phyloP scores from a whole-genome alignment of 2,888 invertebrate genomes.

The Cosmopolites sordidus region DNA sequence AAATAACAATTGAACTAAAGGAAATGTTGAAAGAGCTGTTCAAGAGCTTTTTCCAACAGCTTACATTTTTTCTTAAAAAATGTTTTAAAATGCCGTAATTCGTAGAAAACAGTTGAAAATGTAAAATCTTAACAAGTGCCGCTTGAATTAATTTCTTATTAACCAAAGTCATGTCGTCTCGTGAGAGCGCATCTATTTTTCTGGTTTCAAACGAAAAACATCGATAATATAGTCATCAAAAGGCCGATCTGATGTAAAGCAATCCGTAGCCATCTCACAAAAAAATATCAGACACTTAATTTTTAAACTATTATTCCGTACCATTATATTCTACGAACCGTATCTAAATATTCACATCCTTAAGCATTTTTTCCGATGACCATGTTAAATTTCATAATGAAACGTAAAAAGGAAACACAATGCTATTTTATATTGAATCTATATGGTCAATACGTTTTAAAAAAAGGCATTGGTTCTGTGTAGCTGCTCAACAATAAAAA shows the following conservation, averaged over 20 bases:
- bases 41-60: too few species aligned
- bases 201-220: too few species aligned
- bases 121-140: too few species aligned
- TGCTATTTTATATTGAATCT: neutral
- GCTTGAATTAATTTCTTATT: too few species aligned
- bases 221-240: neutral
- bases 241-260: neutral
- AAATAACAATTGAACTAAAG: too few species aligned
- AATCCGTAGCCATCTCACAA: neutral
- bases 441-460: neutral
- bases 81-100: too few species aligned
- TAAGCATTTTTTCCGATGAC: conserved; percentile 4
- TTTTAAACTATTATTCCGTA: conserved; percentile 4
- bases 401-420: conserved; percentile 3
- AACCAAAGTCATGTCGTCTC: too few species aligned
- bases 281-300: neutral
- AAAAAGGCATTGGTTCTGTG: neutral
- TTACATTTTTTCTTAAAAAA: too few species aligned
- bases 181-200: too few species aligned
- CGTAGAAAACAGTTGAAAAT: too few species aligned
- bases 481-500: neutral
- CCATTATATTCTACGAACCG: neutral
- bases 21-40: too few species aligned
- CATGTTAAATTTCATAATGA: conserved; percentile 3
- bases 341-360: conserved; percentile 7